Base-by-base conservation (phyloP, 2,113 vertebrate species). In the Sorex araneus region DNA sequence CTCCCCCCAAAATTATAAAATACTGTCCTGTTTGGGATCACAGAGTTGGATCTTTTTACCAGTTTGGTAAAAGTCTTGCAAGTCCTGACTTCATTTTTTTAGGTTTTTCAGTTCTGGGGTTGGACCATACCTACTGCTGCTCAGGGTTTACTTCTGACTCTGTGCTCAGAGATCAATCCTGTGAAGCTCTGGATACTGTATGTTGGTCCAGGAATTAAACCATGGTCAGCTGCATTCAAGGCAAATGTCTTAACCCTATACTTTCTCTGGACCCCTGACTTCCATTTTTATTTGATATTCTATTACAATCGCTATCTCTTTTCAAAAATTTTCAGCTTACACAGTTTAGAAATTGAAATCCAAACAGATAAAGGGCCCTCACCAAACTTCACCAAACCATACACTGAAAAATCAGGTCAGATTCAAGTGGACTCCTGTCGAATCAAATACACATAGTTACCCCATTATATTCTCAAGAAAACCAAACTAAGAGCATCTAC, bases 11-110 rank as follows among this genome's bases (percentile, higher is more conserved):
- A 54, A 54, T 23, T 21, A 60, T 60, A 60, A 60, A 60, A 60
- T 23, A 19, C 57, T 19, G 16, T 21, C 57, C 57, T 15, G 57
- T 60, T 66, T 64, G 34, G 9, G 50, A 79, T 23, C 64, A 54
- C 3, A 77, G 45, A 71, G 21, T 50, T 50, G 6, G 47, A 50
- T 50, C 5, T 13, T 50, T 8, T 50, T 13, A 50, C 47, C 11
- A 67, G 21, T 94, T 87, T 84, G 18, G 16, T 57, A 43, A 70
- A 86, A 60, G 28, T 63, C 15, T 63, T 86, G 18, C 66, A 47
- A 27, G 8, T 25, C 57, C 69, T 89, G 32, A 57, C 2, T 43
- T 91, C 30, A 23, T 89, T 89, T 27, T 9, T 47, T 9, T 47
- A 2, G 23, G 18, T 23, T 60, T 60, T 60, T 60, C 19, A 21